phyloP scores from a whole-genome alignment of 2,888 invertebrate genomes.

The Orthosia incerta region DNA sequence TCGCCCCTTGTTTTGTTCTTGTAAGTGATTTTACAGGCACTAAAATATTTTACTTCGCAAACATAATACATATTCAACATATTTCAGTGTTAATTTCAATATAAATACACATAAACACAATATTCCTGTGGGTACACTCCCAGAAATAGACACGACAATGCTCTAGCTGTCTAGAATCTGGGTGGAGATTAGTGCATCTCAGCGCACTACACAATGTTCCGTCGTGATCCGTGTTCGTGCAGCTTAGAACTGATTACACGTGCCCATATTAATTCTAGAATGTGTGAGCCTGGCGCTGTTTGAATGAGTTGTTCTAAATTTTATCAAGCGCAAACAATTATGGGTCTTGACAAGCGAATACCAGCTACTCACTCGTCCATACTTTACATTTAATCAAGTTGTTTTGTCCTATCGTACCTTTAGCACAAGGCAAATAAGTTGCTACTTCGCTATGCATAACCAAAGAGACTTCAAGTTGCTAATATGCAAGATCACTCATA shows the following conservation, averaged over 20 bases:
- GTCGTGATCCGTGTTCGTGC: constrained; percentile 9
- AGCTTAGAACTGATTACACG: constrained; percentile 10
- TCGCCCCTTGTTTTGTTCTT: too few relatives aligned
- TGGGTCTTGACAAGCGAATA: too few relatives aligned
- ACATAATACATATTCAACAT: background rate
- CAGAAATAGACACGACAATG: constrained; percentile 17
- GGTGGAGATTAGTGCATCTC: constrained; percentile 41
- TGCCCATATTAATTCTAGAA: constrained; percentile 23
- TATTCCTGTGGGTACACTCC: background rate
- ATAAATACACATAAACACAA: background rate
- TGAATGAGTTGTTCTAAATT: background rate
- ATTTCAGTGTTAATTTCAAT: constrained; percentile 15
- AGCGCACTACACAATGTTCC: constrained; percentile 18
- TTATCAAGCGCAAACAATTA: too few relatives aligned
- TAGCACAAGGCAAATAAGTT: too few relatives aligned
- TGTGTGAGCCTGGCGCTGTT: background rate
- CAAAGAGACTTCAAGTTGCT: too few relatives aligned
- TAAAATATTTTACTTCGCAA: background rate
- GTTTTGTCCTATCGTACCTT: too few relatives aligned
- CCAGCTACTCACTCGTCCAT: too few relatives aligned
- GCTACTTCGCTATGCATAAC: too few relatives aligned
- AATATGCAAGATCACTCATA: too few relatives aligned
- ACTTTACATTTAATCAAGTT: too few relatives aligned
- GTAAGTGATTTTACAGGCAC: background rate
- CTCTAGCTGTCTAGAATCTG: constrained; percentile 17